Evolutionary conservation across 1,140 invertebrate genomes (phyloP).

Genomic region (Cyrtorhinus lividipennis): DNA sequence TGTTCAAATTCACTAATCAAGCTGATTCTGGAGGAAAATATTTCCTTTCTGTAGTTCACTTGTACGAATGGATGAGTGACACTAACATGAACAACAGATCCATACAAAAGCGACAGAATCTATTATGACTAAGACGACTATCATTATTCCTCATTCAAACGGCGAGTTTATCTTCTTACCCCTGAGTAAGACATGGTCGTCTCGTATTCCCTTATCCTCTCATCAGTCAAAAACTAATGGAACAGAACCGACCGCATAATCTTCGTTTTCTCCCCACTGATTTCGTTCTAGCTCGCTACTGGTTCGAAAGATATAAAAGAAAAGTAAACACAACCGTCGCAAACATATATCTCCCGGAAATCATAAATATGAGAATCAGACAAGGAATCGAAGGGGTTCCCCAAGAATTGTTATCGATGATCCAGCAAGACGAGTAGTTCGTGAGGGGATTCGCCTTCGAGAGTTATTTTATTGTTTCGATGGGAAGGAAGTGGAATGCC

Average conservation of each 20-base stretch:
- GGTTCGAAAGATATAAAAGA: not conserved
- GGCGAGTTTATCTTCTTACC: not conserved
- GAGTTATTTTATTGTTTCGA: conserved; percentile 7
- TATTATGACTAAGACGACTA: too few relatives aligned
- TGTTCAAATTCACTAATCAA: too few relatives aligned
- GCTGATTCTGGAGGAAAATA: too few relatives aligned
- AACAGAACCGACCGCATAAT: not conserved
- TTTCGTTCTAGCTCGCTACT: not conserved
- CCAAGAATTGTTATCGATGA: too few relatives aligned
- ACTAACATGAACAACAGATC: too few relatives aligned
- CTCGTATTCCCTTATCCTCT: not conserved
- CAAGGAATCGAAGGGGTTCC: not conserved
- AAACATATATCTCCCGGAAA: not conserved
- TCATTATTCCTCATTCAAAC: not conserved
- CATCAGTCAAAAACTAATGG: not conserved
- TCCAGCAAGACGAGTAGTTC: too few relatives aligned
- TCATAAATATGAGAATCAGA: conserved; percentile 7
- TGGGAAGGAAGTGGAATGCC: not conserved
- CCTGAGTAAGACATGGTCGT: too few relatives aligned
- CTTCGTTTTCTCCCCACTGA: not conserved
- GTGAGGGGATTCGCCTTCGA: too few relatives aligned
- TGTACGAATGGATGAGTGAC: too few relatives aligned
- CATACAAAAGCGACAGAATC: too few relatives aligned
- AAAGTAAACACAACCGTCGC: not conserved
- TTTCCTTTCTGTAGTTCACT: too few relatives aligned